These are phyloP conservation scores for Seira ritae DNA, from an alignment of 2,888 invertebrate species.

Conservation along the genomic window DNA sequence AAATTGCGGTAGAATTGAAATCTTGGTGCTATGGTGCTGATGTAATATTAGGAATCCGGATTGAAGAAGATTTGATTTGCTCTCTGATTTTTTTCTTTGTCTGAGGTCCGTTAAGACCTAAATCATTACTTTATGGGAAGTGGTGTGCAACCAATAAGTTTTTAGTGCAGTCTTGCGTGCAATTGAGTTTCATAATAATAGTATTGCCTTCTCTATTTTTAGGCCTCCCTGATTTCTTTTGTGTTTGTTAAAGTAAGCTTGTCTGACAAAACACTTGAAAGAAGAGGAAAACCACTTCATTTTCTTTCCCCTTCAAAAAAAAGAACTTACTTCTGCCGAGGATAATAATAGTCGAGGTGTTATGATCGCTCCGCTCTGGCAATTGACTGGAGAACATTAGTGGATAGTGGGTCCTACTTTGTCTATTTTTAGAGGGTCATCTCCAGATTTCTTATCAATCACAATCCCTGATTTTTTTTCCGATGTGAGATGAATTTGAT, in stretches of 20 bases:
- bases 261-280: conserved; percentile 12
- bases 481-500: no score
- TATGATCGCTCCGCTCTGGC: no score
- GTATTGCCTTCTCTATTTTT: conserved; percentile 41
- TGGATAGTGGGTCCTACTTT: no score
- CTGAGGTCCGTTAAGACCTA: conserved; percentile 21
- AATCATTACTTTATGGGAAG: conserved; percentile 60
- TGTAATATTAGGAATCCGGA: background rate
- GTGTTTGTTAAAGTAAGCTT: conserved; percentile 46
- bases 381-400: no score
- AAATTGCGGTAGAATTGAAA: background rate
- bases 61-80: no score
- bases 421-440: no score
- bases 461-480: no score
- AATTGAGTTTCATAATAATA: conserved; percentile 48
- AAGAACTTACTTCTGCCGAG: no score
- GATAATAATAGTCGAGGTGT: no score
- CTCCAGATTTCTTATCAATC: no score
- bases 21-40: background rate
- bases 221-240: conserved; percentile 19
- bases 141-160: conserved; percentile 63
- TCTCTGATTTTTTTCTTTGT: background rate
- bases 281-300: conserved; percentile 17
- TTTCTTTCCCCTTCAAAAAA: conserved; percentile 7
- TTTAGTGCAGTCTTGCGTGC: conserved; percentile 60